Conservation (phyloP, 2,888 invertebrate species). For the Yponomeuta malinellus region DNA sequence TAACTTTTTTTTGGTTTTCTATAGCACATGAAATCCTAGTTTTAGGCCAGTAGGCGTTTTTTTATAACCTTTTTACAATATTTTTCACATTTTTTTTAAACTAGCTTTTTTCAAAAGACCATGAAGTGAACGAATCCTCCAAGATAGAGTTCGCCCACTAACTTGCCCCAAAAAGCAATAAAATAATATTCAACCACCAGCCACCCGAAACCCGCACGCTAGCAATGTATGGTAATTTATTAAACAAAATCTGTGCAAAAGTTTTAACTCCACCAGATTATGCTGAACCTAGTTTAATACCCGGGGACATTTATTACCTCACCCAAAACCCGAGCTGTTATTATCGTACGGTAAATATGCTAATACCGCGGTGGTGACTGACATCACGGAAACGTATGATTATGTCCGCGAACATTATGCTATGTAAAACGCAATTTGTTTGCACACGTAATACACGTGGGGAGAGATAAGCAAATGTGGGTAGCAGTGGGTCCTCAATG, state of each 20-base stretch:
- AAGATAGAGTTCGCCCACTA: not conserved
- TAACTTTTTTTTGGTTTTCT: too few species aligned
- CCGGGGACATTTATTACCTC: conserved; percentile 12
- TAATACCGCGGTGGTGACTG: not conserved
- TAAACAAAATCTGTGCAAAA: conserved; percentile 5
- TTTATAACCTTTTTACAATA: too few species aligned
- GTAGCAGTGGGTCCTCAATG: too few species aligned
- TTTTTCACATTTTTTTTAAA: too few species aligned
- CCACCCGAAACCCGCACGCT: not conserved
- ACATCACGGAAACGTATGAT: not conserved
- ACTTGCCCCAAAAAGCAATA: not conserved
- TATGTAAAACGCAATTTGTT: too few species aligned
- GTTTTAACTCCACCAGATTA: conserved; percentile 10
- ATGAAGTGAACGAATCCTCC: not conserved
- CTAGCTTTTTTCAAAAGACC: too few species aligned
- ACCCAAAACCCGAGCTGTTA: conserved; percentile 2
- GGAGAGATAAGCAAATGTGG: too few species aligned
- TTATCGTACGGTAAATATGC: conserved; percentile 12
- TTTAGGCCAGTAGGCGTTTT: too few species aligned
- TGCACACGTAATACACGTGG: too few species aligned
- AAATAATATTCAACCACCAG: not conserved
- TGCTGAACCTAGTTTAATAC: conserved; percentile 3
- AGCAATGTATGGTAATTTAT: conserved; percentile 10
- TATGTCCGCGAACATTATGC: too few species aligned
- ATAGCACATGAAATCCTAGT: too few species aligned